These are phyloP conservation scores for Agelaius tricolor DNA, from an alignment of 2,113 vertebrate genomes.

Conservation along the genomic window DNA sequence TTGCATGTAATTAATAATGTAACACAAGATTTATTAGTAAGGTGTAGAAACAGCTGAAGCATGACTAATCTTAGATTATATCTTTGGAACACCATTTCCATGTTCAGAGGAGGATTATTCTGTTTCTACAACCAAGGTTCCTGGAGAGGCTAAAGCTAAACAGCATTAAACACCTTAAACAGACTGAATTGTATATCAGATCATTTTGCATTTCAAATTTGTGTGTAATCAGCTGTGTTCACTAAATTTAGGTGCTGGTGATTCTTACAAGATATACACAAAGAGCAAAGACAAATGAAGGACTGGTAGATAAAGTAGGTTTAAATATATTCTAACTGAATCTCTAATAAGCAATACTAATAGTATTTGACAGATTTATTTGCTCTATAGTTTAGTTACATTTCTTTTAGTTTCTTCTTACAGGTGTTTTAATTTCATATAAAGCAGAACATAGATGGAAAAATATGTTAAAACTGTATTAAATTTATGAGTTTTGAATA, in stretches of 20 bases:
- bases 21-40: neutral
- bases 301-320: neutral
- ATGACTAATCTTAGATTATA: neutral
- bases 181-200: neutral
- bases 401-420: neutral
- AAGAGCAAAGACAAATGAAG: neutral
- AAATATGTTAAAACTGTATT: neutral
- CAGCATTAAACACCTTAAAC: neutral
- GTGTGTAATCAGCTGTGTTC: neutral
- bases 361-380: neutral
- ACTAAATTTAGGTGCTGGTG: neutral
- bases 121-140: neutral
- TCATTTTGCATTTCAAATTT: neutral
- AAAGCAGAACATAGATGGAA: neutral
- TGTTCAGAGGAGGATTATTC: neutral
- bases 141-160: neutral
- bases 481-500: neutral
- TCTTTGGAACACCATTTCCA: neutral
- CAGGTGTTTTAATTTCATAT: neutral
- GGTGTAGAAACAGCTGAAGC: neutral
- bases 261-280: neutral
- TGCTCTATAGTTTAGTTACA: neutral
- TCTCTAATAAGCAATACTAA: neutral
- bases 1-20: neutral
- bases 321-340: neutral